Conservation (phyloP, 2,888 invertebrate species). For the Macroteleia sp. region DNA sequence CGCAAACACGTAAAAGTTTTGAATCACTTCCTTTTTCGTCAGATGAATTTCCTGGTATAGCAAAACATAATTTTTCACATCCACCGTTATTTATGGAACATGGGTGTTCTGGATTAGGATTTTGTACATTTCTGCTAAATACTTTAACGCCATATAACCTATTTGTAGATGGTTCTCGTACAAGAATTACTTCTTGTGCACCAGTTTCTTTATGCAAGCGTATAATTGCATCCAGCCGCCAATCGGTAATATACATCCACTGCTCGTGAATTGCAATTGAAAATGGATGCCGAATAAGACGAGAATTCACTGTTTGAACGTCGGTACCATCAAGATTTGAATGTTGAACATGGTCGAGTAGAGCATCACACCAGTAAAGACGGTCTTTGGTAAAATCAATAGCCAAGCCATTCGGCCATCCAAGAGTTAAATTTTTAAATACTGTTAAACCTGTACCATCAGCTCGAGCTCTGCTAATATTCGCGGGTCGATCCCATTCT, state of each 20-base stretch:
- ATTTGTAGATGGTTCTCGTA: constrained; percentile 95
- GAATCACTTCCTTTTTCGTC: constrained; percentile 77
- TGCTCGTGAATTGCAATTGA: constrained; percentile 95
- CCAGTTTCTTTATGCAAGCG: constrained; percentile 95
- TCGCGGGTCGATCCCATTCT: constrained; percentile 98
- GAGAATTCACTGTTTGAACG: constrained; percentile 94
- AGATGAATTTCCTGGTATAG: constrained; percentile 88
- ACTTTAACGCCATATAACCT: constrained; percentile 96
- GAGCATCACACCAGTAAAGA: constrained; percentile 98
- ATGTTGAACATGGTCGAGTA: constrained; percentile 97
- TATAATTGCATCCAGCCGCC: constrained; percentile 97
- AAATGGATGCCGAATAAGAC: constrained; percentile 94
- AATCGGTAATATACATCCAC: constrained; percentile 98
- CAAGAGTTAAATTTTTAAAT: constrained; percentile 95
- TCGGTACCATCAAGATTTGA: constrained; percentile 95
- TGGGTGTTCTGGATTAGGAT: constrained; percentile 89
- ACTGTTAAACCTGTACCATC: constrained; percentile 95
- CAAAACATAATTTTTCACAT: constrained; percentile 98
- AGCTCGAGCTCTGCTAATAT: constrained; percentile 95
- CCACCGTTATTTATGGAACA: constrained; percentile 94
- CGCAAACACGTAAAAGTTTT: constrained; percentile 89
- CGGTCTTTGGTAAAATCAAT: constrained; percentile 95
- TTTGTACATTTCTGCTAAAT: constrained; percentile 91
- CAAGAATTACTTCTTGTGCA: constrained; percentile 93
- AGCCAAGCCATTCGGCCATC: constrained; percentile 98